phyloP scores from a whole-genome alignment of 2,797 vertebrate genomes.

The Rhinichthys osculus region DNA sequence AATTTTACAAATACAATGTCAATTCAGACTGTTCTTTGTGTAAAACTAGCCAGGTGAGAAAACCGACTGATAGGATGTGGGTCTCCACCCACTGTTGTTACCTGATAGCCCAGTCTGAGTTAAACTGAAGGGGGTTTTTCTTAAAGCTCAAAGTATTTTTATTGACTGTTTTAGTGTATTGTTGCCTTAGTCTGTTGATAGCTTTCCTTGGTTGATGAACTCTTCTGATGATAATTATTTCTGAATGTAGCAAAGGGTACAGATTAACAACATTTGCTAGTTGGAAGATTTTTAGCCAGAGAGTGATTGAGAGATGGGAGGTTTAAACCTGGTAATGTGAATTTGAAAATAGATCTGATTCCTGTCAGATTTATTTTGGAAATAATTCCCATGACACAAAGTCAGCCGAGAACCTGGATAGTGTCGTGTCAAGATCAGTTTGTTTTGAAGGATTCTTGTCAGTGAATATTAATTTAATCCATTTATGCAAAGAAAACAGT shows the following conservation, averaged over 20 bases:
- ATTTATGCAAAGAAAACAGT: background rate
- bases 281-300: background rate
- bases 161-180: background rate
- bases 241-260: background rate
- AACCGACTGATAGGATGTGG: constrained; percentile 1
- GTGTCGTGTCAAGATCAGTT: background rate
- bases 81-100: constrained; percentile 2
- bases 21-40: background rate
- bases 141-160: background rate
- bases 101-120: background rate
- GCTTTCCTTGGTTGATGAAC: background rate
- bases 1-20: background rate
- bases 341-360: constrained; percentile 3
- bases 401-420: background rate
- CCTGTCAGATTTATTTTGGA: background rate
- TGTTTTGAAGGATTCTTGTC: background rate
- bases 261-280: background rate
- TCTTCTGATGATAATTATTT: background rate
- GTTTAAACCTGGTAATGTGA: background rate
- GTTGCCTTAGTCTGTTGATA: background rate
- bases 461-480: constrained; percentile 14
- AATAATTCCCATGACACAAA: constrained; percentile 5
- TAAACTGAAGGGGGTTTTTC: background rate
- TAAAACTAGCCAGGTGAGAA: constrained; percentile 32
- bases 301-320: background rate